These are phyloP conservation scores for Oryzias curvinotus DNA, from an alignment of 2,113 vertebrate species.

Conservation along the genomic window DNA sequence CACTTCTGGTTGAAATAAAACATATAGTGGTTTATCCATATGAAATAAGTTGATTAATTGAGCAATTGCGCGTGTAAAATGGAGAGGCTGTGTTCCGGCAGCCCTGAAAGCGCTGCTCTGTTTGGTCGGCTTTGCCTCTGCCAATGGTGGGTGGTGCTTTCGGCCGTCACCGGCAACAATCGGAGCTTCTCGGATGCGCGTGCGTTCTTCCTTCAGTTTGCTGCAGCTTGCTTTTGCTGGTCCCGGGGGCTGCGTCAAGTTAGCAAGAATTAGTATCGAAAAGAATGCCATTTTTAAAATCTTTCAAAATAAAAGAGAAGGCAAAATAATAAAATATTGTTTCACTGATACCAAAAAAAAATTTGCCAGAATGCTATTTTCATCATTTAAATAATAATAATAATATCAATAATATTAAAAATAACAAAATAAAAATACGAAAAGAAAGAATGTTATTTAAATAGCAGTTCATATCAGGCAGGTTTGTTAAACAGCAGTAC, in stretches of 20 bases:
- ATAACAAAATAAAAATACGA: no score
- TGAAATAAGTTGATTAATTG: neutral
- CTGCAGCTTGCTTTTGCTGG: constrained; percentile 31
- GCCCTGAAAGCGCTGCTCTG: neutral
- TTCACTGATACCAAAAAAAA: no score
- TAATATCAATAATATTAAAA: no score
- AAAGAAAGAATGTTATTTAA: no score
- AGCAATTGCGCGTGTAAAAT: neutral
- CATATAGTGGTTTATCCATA: neutral
- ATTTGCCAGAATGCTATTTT: no score
- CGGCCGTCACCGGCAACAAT: constrained; percentile 24
- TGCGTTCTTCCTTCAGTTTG: constrained; percentile 25
- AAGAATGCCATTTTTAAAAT: no score
- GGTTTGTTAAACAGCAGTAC: no score
- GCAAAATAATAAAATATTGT: no score
- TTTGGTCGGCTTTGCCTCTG: neutral
- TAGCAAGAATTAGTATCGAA: neutral
- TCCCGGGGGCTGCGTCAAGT: constrained; percentile 36
- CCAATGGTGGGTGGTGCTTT: constrained; percentile 23
- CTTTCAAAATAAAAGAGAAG: no score
- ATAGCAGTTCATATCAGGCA: no score
- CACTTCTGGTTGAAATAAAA: no score
- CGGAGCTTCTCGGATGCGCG: constrained; percentile 30
- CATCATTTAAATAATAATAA: no score
- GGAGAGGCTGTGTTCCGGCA: neutral